Conservation (phyloP, 1,140 invertebrate genomes). For the Phymorhynchus buccinoides region DNA sequence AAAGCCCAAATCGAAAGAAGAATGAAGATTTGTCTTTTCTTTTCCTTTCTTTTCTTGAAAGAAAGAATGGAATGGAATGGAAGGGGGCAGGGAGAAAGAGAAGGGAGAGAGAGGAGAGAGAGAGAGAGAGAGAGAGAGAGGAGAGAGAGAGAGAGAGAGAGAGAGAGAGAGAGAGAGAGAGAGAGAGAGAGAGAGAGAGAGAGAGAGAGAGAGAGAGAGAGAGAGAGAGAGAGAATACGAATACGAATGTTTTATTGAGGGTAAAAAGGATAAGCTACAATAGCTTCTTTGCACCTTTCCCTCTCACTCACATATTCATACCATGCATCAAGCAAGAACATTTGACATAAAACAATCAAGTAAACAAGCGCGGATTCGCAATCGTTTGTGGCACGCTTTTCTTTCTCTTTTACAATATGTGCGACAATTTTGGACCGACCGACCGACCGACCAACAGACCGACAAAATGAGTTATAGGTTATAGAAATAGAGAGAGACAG, state of each 20-base stretch:
- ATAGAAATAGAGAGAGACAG: neutral
- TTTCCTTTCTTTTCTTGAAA: too few species aligned
- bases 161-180: neutral
- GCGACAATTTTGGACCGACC: neutral
- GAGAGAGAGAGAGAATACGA: neutral
- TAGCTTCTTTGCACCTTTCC: neutral
- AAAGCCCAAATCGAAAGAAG: too few species aligned
- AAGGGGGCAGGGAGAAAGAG: neutral
- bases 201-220: neutral
- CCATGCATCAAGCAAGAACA: too few species aligned
- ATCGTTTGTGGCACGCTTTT: too few species aligned
- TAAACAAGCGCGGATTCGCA: too few species aligned
- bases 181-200: constrained; percentile 12
- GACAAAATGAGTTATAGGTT: neutral
- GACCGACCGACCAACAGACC: neutral
- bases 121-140: neutral
- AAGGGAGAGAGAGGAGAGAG: neutral
- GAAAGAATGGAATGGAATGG: neutral
- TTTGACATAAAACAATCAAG: too few species aligned
- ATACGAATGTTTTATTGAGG: neutral
- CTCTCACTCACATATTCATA: too few species aligned
- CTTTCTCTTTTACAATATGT: too few species aligned
- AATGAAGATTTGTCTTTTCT: too few species aligned
- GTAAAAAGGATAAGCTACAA: neutral
- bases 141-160: neutral